A percentile compares a stretch with the other conserved stretches of the same genome.
phyloP scores from a whole-genome alignment of 2,888 invertebrate species.

The Petrophora chlorosata region DNA sequence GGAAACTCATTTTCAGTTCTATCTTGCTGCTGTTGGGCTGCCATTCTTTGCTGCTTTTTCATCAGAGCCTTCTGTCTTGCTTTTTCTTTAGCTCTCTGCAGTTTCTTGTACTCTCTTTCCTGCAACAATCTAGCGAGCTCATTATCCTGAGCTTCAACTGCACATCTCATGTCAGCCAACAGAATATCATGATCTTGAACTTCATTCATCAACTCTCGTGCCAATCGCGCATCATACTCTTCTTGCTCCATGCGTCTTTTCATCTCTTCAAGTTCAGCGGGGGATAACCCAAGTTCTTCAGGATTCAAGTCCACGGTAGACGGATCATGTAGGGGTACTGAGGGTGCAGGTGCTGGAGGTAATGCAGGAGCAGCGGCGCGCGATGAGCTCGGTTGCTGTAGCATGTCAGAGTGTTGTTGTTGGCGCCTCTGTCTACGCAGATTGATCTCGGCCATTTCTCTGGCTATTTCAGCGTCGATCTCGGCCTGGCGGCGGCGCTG shows the following conservation, averaged over 20 bases:
- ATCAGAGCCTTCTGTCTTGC: conserved; percentile 74
- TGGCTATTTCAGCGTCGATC: conserved; percentile 75
- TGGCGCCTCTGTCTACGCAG: conserved; percentile 67
- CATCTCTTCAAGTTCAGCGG: conserved; percentile 70
- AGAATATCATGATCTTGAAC: conserved; percentile 67
- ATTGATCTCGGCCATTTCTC: conserved; percentile 78
- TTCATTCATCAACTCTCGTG: conserved; percentile 68
- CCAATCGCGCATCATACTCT: conserved; percentile 71
- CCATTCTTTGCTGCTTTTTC: conserved; percentile 71
- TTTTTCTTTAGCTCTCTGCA: conserved; percentile 76
- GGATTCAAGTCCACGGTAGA: conserved; percentile 52
- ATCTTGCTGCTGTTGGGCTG: conserved; percentile 49
- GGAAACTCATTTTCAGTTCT: conserved; percentile 36
- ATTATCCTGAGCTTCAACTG: conserved; percentile 78
- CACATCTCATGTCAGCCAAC: conserved; percentile 75
- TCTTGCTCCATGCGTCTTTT: conserved; percentile 70
- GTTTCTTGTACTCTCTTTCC: conserved; percentile 76
- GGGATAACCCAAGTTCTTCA: conserved; percentile 70
- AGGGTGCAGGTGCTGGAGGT: conserved; percentile 39
- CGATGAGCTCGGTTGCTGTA: conserved; percentile 65
- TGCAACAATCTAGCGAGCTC: conserved; percentile 74
- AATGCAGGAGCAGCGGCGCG: conserved; percentile 52
- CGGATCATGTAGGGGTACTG: conserved; percentile 14
- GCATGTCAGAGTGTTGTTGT: conserved; percentile 53
- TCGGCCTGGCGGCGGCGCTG: conserved; percentile 72